A percentile compares a stretch with the other conserved stretches of the same genome.
These are phyloP conservation scores for Marmota flaviventris DNA, from an alignment of 2,113 vertebrate genomes.

Conservation along the genomic window DNA sequence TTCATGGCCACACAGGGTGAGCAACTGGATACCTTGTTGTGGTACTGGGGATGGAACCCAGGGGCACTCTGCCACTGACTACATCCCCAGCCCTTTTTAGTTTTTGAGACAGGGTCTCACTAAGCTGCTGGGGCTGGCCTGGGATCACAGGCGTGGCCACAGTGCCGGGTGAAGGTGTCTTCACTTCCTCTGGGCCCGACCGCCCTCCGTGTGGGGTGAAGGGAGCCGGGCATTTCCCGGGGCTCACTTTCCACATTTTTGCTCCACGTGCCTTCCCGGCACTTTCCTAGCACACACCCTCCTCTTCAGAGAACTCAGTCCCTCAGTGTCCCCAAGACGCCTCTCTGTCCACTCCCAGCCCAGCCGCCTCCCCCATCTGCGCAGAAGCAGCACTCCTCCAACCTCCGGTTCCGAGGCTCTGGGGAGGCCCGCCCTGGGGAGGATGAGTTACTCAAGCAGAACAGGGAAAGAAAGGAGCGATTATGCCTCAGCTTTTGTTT, in stretches of 20 bases:
- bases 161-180: too few relatives aligned
- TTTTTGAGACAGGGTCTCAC: too few relatives aligned
- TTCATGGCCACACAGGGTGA: too few relatives aligned
- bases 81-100: too few relatives aligned
- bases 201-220: neutral
- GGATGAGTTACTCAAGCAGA: neutral
- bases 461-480: constrained; percentile 11
- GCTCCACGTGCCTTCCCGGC: constrained; percentile 6
- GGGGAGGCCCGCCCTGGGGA: neutral
- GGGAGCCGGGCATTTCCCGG: constrained; percentile 24
- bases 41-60: too few relatives aligned
- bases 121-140: too few relatives aligned
- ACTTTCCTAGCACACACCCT: neutral
- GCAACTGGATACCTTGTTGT: too few relatives aligned
- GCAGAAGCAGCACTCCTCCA: neutral
- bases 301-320: neutral
- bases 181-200: neutral
- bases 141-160: too few relatives aligned
- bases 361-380: too few relatives aligned
- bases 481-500: neutral
- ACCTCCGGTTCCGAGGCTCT: neutral
- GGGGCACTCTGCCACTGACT: too few relatives aligned
- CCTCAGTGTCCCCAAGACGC: too few relatives aligned
- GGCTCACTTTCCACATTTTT: neutral
- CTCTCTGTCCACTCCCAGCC: too few relatives aligned